These are phyloP conservation scores for Neolamprologus sp. DNA, from an alignment of 2,113 vertebrate genomes.

Conservation along the genomic window DNA sequence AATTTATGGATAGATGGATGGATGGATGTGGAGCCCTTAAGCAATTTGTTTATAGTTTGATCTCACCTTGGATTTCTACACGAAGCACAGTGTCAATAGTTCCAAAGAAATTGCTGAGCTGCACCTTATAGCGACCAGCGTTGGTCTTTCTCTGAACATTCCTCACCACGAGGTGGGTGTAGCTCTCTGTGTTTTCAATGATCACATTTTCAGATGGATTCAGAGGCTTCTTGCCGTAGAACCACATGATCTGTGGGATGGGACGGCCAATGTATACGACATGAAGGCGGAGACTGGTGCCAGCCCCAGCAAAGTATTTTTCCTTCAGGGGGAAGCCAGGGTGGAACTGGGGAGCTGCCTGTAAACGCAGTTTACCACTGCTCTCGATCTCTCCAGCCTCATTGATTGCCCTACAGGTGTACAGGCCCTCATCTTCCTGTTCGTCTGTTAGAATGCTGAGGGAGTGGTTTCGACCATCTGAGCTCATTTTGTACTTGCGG, in stretches of 20 bases:
- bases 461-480: slow-evolving; percentile 92
- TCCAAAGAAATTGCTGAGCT: slow-evolving; percentile 89
- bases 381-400: slow-evolving; percentile 93
- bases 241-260: slow-evolving; percentile 97
- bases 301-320: slow-evolving; percentile 84
- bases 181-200: slow-evolving; percentile 96
- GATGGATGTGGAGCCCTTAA: neutral
- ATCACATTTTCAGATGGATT: slow-evolving; percentile 83
- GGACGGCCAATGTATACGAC: slow-evolving; percentile 96
- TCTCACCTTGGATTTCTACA: slow-evolving; percentile 97
- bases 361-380: slow-evolving; percentile 88
- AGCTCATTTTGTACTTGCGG: slow-evolving; percentile 98
- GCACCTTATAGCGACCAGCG: slow-evolving; percentile 94
- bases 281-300: slow-evolving; percentile 92
- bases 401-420: slow-evolving; percentile 90
- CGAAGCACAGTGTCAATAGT: slow-evolving; percentile 83
- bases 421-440: slow-evolving; percentile 95
- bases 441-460: slow-evolving; percentile 89
- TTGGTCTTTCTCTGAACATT: slow-evolving; percentile 91
- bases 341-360: slow-evolving; percentile 92
- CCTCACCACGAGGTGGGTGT: slow-evolving; percentile 92
- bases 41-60: neutral
- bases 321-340: slow-evolving; percentile 95
- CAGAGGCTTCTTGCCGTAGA: slow-evolving; percentile 89
- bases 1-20: neutral